Base-by-base conservation (phyloP, 2,888 invertebrate species). In the Diploptera punctata region DNA sequence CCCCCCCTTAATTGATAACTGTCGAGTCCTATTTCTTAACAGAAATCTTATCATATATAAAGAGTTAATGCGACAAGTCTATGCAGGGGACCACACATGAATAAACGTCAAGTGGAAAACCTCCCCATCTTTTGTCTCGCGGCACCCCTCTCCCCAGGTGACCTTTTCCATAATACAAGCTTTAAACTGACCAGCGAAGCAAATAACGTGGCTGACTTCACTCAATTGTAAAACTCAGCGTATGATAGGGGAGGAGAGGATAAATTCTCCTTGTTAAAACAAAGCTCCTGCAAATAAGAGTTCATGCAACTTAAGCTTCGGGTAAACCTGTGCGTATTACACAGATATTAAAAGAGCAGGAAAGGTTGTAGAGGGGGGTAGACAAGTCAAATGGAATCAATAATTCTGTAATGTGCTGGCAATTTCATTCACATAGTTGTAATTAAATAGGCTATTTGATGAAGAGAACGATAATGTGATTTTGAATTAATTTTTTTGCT, bases 21-120 rank as follows among this genome's bases (percentile, higher is more conserved):
- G n/a, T n/a, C n/a, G n/a, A n/a, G n/a, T n/a, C n/a, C n/a, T n/a
- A n/a, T n/a, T n/a, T n/a, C n/a, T n/a, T n/a, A n/a, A n/a, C n/a
- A n/a, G n/a, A n/a, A n/a, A n/a, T n/a, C n/a, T n/a, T n/a, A n/a
- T n/a, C n/a, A n/a, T n/a, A n/a, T n/a, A n/a, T n/a, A n/a, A n/a
- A n/a, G n/a, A n/a, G n/a, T n/a, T n/a, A n/a, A n/a, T n/a, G n/a
- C n/a, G n/a, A n/a, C n/a, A n/a, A n/a, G n/a, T n/a, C n/a, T n/a
- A 68, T 33, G 68, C 68, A 29, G 21, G 44, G 44, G 65, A 65
- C 65, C 65, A 65, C 65, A 65, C 65, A 44, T 44, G 65, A 65
- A 33, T 65, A 47, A 47, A 44, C 65, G 24, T 65, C 65, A 47
- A 65, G 65, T 65, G 47, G 44, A 54, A 29, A 26, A 9, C 26